Base-by-base conservation (phyloP, 1,140 invertebrate species). In the Chymomyza costata region DNA sequence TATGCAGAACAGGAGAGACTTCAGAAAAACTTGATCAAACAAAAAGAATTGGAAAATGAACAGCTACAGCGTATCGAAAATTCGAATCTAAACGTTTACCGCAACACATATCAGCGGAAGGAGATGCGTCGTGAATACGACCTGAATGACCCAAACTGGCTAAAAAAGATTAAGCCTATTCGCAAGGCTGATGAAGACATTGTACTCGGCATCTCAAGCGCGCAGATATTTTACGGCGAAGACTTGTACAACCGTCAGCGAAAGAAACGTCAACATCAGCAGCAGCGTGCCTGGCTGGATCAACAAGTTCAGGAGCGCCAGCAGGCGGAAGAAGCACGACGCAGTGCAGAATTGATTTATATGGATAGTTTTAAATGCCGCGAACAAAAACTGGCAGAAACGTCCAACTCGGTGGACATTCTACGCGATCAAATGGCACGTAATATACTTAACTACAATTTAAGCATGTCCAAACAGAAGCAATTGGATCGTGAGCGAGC, bases 141-240 rank as follows among this genome's bases (percentile, higher is more conserved):
- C 84, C 86, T 96, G 1, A 93, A 95, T 82, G 94, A 96, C 85
- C 94, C 94, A 0, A 88, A 95, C 48, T 86, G 78, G 3, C 82
- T 92, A 2, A 94, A 92, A 81, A 94, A 94, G 80, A 89, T 91
- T 44, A 86, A 91, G 35, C 93, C 93, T 0, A 88, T 89, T 0
- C 85, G 93, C 39, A 83, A 92, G 0, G 83, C 87, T 13, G 93
- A 95, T 80, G 90, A 92, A 59, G 92, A 94, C 70, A 86, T 88
- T 1, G 84, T 90, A 8, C 88, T 92, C 60, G 92, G 93, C 3
- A 76, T 91, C 25, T 91, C 92, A 3, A 91, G 91, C 21, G 90
- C 90, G 1, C 93, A 94, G 86, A 91, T 90, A 89, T 96, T 97
- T 78, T 90, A 91, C 69, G 95, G 95, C 6, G 95, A 95, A 86